Percentiles rank a stretch among this genome's conserved stretches.
Conservation (phyloP, 2,888 invertebrate genomes). For the Chrysodeixis includens region DNA sequence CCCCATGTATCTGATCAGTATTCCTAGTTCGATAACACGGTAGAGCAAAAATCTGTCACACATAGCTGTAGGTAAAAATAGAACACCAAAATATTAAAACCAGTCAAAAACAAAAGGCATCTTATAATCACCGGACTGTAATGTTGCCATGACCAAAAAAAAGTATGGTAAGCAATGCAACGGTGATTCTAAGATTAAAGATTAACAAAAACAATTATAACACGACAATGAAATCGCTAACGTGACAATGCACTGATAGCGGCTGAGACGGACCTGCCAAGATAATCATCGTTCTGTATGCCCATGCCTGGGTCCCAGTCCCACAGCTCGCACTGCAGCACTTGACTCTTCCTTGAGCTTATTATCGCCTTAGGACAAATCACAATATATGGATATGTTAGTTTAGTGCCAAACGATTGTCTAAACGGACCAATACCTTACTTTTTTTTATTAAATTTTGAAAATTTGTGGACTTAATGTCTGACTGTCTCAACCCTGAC, state of each 20-base stretch:
- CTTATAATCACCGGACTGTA: constrained; percentile 65
- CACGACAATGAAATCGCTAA: constrained; percentile 67
- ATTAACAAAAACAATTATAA: constrained; percentile 62
- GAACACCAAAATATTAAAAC: constrained; percentile 63
- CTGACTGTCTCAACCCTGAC: constrained; percentile 27
- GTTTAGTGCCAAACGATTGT: constrained; percentile 43
- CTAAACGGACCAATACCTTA: constrained; percentile 16
- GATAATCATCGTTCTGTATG: constrained; percentile 94
- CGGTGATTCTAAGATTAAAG: constrained; percentile 68
- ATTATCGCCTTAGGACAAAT: constrained; percentile 92
- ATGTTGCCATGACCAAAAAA: constrained; percentile 6
- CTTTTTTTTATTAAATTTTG: constrained; percentile 21
- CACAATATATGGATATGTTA: constrained; percentile 69
- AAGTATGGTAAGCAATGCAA: constrained; percentile 15
- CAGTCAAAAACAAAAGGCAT: constrained; percentile 57
- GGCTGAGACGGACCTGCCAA: constrained; percentile 93
- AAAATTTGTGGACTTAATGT: constrained; percentile 11
- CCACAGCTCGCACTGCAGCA: constrained; percentile 93
- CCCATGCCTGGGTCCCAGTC: constrained; percentile 95
- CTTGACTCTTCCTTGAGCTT: constrained; percentile 93
- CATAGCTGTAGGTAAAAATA: constrained; percentile 62
- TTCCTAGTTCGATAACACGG: constrained; percentile 28
- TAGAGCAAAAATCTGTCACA: constrained; percentile 58
- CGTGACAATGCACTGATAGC: constrained; percentile 63
- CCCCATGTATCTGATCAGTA: constrained; percentile 36